These are phyloP conservation scores for Amiota minor DNA, from an alignment of 2,888 invertebrate species.

Conservation along the genomic window DNA sequence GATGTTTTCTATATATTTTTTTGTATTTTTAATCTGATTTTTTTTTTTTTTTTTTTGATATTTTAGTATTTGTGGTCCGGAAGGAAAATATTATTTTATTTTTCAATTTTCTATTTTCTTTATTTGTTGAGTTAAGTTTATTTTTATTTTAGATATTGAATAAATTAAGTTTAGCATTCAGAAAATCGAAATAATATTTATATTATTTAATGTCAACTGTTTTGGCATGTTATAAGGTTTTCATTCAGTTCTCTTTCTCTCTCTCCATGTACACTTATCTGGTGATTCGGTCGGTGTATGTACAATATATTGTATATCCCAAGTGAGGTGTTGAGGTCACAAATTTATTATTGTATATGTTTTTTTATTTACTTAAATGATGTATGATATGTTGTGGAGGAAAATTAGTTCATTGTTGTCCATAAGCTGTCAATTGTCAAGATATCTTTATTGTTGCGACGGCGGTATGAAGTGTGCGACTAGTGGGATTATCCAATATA, in stretches of 20 bases:
- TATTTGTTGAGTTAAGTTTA: not conserved
- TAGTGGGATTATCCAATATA: not conserved
- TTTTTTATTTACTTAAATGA: slow-evolving; percentile 4
- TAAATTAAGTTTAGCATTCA: not conserved
- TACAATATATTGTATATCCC: too few species aligned
- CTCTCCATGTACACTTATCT: not conserved
- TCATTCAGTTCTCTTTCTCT: not conserved
- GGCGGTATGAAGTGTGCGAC: not conserved
- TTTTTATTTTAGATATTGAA: not conserved
- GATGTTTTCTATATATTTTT: not conserved
- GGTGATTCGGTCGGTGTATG: not conserved
- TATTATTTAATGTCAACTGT: slow-evolving; percentile 2
- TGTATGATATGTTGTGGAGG: slow-evolving; percentile 4
- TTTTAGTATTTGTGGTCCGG: slow-evolving; percentile 13
- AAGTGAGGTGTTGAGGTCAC: too few species aligned
- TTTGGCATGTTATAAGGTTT: not conserved
- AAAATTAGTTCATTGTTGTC: slow-evolving; percentile 64
- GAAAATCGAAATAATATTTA: slow-evolving; percentile 11
- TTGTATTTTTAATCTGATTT: slow-evolving; percentile 11
- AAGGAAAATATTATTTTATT: slow-evolving; percentile 13
- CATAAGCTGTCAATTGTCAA: slow-evolving; percentile 61
- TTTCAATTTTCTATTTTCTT: not conserved
- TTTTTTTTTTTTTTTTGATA: not conserved
- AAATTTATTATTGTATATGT: too few species aligned
- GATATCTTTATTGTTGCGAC: not conserved